A percentile compares a stretch with the other conserved stretches of the same genome.
phyloP scores from a whole-genome alignment of 2,888 invertebrate genomes.

The Phanerotoma sp. region DNA sequence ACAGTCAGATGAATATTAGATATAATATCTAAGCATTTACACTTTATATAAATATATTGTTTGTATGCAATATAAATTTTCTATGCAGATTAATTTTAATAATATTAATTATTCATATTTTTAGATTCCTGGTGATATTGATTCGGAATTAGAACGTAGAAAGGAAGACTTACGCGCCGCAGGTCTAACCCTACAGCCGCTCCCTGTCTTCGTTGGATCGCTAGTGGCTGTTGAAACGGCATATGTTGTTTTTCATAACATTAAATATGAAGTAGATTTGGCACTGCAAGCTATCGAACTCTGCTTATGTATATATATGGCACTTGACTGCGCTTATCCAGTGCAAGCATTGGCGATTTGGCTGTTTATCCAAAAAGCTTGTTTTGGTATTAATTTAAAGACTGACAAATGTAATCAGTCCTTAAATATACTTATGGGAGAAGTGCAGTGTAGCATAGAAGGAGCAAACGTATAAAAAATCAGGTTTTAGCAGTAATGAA shows the following conservation, averaged over 20 bases:
- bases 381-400: not conserved
- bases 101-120: no score
- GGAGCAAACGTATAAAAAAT: no score
- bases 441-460: no score
- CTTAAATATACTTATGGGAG: no score
- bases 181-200: not conserved
- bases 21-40: no score
- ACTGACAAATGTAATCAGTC: no score
- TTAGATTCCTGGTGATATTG: not conserved
- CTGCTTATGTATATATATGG: not conserved
- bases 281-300: no score
- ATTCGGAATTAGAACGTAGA: not conserved
- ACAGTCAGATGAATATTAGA: no score
- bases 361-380: not conserved
- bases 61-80: no score
- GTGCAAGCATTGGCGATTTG: not conserved
- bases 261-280: not conserved
- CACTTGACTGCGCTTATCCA: not conserved
- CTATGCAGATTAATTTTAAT: no score
- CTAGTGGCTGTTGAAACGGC: not conserved
- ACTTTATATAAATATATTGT: no score
- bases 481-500: no score
- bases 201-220: not conserved
- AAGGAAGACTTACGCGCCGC: not conserved
- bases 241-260: not conserved